Evolutionary conservation across 1,140 invertebrate species (phyloP), one percentile per base, ranked within the genome.

Genomic region (Lordiphosa collinella): DNA sequence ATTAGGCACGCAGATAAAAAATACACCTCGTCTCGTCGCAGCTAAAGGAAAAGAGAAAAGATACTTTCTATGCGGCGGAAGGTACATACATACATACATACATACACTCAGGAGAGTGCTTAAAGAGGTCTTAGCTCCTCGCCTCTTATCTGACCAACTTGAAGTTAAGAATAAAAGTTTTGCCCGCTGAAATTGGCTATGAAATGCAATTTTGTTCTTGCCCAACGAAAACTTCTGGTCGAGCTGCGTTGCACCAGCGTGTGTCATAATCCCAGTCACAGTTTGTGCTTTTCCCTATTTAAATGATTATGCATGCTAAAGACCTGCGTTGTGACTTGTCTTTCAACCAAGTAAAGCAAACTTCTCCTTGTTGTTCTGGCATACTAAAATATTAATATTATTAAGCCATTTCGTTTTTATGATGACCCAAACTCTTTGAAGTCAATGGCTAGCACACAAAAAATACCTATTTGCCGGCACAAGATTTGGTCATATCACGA

Each of bases 261-360:
- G 68, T 79, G 43, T 59, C 41, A 78, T 67, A 69, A 50, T 56
- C 29, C 46, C n/a, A 8, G 13, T 11, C 41, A 36, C 31, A 32
- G 31, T 13, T 32, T 38, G 16, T 10, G n/a, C 14, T 60, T 63
- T 82, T 76, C 67, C 78, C 58, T 84, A 62, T 84, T 82, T 68
- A 82, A 82, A 82, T 84, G 78, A 76, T 84, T 72, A 72, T 80
- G 71, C 57, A 76, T 72, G 58, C 55, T 53, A 40, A 69, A 74
- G 74, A 41, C 68, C 18, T 56, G 57, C 68, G 41, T 44, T 53
- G n/a, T 43, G 18, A 22, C 18, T 22, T 22, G 18, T 22, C 18
- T 22, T 10, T 49, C 50, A 16, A 18, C 6, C 34, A 1, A 22
- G 22, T 44, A 41, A 22, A 6, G 35, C 4, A 36, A 65, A 66